Evolutionary conservation across 2,888 invertebrate genomes (phyloP).

Genomic region (Thymelicus acteon): DNA sequence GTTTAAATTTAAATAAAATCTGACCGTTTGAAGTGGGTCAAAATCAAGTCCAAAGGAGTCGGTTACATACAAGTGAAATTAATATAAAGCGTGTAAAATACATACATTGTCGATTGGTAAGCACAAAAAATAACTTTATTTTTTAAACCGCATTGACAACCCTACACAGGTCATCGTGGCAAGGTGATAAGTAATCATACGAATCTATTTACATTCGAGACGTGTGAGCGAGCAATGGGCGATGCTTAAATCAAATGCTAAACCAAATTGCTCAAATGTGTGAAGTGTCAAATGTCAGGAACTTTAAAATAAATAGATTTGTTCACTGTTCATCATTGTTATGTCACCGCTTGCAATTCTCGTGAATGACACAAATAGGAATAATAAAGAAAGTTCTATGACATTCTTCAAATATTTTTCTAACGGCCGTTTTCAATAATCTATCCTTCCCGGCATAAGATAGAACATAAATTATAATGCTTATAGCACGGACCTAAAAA

Average conservation of each 20-base stretch:
- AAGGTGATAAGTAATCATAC: slow-evolving; percentile 16
- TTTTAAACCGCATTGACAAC: neutral
- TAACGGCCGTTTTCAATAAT: too few species aligned
- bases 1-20: too few species aligned
- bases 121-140: too few species aligned
- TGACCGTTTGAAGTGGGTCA: too few species aligned
- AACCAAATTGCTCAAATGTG: slow-evolving; percentile 33
- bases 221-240: neutral
- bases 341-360: slow-evolving; percentile 2
- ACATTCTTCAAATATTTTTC: too few species aligned
- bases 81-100: too few species aligned
- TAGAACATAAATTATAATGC: too few species aligned
- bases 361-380: neutral
- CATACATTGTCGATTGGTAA: too few species aligned
- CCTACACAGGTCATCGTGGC: slow-evolving; percentile 20
- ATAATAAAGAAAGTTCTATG: neutral
- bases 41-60: too few species aligned
- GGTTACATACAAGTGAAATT: too few species aligned
- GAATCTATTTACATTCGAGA: slow-evolving; percentile 15
- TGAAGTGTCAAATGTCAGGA: slow-evolving; percentile 32
- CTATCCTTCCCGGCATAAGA: too few species aligned
- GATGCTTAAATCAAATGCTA: slow-evolving; percentile 30
- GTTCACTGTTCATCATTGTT: slow-evolving; percentile 24
- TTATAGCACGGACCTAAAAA: too few species aligned
- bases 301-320: slow-evolving; percentile 35